Evolutionary conservation across 2,888 invertebrate genomes (phyloP).

Genomic region (Zaprionus obscuricornis): DNA sequence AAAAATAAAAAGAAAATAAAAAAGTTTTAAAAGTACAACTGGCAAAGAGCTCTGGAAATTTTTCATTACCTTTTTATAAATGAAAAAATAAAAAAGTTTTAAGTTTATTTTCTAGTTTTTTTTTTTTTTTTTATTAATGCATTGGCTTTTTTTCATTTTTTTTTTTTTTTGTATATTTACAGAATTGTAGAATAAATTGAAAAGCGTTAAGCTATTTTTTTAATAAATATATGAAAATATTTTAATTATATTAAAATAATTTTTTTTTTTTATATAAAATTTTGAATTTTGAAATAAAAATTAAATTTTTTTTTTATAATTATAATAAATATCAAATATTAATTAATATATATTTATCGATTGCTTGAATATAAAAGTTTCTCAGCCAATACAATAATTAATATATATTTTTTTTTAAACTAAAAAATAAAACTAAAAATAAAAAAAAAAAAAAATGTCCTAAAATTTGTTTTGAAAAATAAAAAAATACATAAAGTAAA

Average conservation of each 20-base stretch:
- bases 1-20: slow-evolving; percentile 55
- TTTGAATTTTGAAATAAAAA: slow-evolving; percentile 4
- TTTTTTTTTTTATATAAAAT: slow-evolving; percentile 1
- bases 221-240: slow-evolving; percentile 40
- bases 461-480: slow-evolving; percentile 34
- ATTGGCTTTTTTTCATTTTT: no score
- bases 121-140: slow-evolving; percentile 8
- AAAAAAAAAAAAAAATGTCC: slow-evolving; percentile 41
- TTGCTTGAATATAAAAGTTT: neutral
- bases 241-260: slow-evolving; percentile 25
- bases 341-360: neutral
- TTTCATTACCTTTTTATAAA: slow-evolving; percentile 76
- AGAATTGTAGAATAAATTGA: no score
- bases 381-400: slow-evolving; percentile 36
- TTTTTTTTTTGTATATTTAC: no score
- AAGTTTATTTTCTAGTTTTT: slow-evolving; percentile 28
- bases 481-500: slow-evolving; percentile 67
- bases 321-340: neutral
- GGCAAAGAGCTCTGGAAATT: slow-evolving; percentile 83
- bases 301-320: slow-evolving; percentile 4
- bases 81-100: slow-evolving; percentile 40
- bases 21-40: slow-evolving; percentile 80
- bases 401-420: neutral
- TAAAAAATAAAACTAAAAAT: no score
- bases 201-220: no score